Evolutionary conservation across 2,113 vertebrate species (phyloP).

Genomic region (Tapirus terrestris): DNA sequence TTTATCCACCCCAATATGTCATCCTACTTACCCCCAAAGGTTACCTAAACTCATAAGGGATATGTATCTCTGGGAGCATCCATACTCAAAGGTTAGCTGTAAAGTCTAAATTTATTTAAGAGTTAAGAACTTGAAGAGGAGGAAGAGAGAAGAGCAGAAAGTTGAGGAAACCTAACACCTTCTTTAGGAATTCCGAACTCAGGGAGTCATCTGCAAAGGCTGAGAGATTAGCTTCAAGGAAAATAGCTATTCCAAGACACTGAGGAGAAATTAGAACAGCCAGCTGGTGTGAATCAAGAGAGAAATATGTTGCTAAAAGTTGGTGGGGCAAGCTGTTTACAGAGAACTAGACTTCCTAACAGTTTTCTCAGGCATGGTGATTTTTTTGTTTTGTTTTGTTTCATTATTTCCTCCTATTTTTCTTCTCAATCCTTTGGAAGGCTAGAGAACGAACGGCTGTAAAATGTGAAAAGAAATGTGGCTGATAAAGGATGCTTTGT

Average conservation of each 20-base stretch:
- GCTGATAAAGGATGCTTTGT: constrained; percentile 51
- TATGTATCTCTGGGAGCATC: neutral
- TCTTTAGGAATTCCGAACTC: constrained; percentile 40
- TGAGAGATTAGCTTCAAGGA: constrained; percentile 49
- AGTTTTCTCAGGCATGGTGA: constrained; percentile 40
- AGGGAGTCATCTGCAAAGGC: constrained; percentile 46
- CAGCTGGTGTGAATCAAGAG: constrained; percentile 73
- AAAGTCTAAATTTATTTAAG: constrained; percentile 59
- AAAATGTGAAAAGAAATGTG: constrained; percentile 34
- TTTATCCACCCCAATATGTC: neutral
- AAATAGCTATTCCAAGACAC: constrained; percentile 78
- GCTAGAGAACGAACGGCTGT: constrained; percentile 51
- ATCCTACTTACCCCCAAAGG: neutral
- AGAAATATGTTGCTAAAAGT: constrained; percentile 70
- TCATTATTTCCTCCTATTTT: constrained; percentile 59
- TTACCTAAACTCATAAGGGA: neutral
- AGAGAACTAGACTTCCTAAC: constrained; percentile 60
- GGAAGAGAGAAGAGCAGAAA: neutral
- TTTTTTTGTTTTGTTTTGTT: constrained; percentile 40
- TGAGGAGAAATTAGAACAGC: constrained; percentile 70
- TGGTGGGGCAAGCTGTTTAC: constrained; percentile 66
- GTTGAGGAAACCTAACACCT: constrained; percentile 47
- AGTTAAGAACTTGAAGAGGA: constrained; percentile 28
- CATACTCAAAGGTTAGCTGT: constrained; percentile 48
- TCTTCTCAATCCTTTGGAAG: constrained; percentile 50